Evolutionary conservation across 2,113 vertebrate species (phyloP), one percentile per base, ranked within the genome.

Genomic region (Oncorhynchus keta): DNA sequence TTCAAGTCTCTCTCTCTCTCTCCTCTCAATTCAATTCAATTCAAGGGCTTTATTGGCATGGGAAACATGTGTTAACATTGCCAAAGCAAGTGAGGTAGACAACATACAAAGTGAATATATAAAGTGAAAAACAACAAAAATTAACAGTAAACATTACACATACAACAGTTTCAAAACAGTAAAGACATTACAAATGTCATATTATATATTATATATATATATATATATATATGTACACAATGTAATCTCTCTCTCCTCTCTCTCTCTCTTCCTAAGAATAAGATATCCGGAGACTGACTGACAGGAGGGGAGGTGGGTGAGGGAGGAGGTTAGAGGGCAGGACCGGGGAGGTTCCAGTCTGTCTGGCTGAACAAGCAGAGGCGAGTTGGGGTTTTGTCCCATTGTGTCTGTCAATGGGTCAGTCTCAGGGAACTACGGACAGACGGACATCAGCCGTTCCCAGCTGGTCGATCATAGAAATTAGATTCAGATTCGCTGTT

Each of bases 301-400:
- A 73, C 83, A 76, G 83, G 32, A 30, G 39, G 72, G 48, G 24
- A 30, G 4, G 18, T 16, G 32, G 16, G 26, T 20, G 24, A 14
- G 24, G 20, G 49, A 55, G 49, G 49, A 55, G 49, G 51, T 55
- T 55, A 55, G 51, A 28, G 16, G 48, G 5, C 24, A 67, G 30
- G 73, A 39, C 59, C 20, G 67, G 62, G n/a, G 51, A 16, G 11
- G 70, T 81, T 72, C 73, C 73, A 81, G 83, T 81, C 81, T 79
- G 76, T 84, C 59, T 81, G 85, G 83, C 81, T 82, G 86, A 84
- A 85, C 73, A 84, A 88, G 86, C 84, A 81, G 82, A 84, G 87
- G 74, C 76, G 80, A 69, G 51, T 74, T 73, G 78, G 70, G 74
- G 61, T 55, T 55, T 85, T 89, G 78, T 85, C 81, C 78, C 77